Base-by-base conservation (phyloP, 2,113 vertebrate species). In the Aix galericulata region DNA sequence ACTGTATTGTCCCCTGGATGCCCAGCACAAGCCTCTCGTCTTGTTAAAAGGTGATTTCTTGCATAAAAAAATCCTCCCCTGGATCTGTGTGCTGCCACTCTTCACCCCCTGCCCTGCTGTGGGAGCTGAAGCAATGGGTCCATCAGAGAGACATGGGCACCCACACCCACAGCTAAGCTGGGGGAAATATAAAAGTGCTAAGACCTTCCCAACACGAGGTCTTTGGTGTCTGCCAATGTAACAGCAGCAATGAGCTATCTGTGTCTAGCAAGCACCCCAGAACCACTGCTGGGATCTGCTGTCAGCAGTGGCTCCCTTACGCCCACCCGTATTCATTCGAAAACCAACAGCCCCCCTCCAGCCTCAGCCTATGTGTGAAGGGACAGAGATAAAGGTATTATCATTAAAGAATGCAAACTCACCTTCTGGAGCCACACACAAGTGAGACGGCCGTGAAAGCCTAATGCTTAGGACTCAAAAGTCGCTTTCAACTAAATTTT, bases 401-500 rank as follows among this genome's bases (percentile, higher is more conserved):
- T 52, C 8, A 0, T 13, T 27, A 5, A 44, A 88, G 58, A 75
- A 81, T 29, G 59, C 46, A 60, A 53, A 68, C 13, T n/a, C 69
- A 81, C 50, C 74, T 77, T 58, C 68, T 55, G 66, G 58, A 89
- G 56, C 67, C 68, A 38, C 56, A 14, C 36, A 44, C 32, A n/a
- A 93, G 74, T 13, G 48, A 93, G 40, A 31, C 0, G 0, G 48
- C 68, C 78, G 17, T 40, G 64, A 59, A 59, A 95, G 36, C 20
- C 34, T 68, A 52, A 82, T 46, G 53, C 80, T 95, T 83, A 73
- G 79, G 58, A 81, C 48, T 56, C 66, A 68, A 86, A 96, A 79
- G 72, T 87, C 32, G 2, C 85, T 97, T 97, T 96, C 62, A 95
- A 96, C 91, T 73, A 68, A 75, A 95, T 97, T 97, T 96, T 90